Conservation (phyloP, 1,140 invertebrate species). For the Drosophila virilis region DNA sequence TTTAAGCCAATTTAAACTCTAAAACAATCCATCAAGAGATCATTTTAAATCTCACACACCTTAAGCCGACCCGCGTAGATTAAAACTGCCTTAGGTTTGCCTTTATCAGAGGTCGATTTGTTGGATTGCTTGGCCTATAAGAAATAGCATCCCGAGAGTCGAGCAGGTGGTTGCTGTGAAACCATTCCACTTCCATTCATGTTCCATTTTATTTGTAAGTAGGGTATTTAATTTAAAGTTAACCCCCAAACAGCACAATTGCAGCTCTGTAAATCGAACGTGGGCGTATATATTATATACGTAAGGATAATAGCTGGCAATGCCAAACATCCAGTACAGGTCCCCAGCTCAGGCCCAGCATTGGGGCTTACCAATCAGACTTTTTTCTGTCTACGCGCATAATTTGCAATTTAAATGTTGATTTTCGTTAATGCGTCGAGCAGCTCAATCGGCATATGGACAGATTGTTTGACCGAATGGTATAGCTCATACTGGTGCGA, state of each 20-base stretch:
- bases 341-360: not conserved
- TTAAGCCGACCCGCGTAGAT: too few relatives aligned
- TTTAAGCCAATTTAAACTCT: too few relatives aligned
- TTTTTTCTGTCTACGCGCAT: conserved; percentile 59
- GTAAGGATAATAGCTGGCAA: conserved; percentile 6
- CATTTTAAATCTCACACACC: too few relatives aligned
- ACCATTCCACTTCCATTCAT: too few relatives aligned
- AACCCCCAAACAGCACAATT: not conserved
- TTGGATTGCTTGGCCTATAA: too few relatives aligned
- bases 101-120: too few relatives aligned
- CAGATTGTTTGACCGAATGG: conserved; percentile 60
- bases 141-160: too few relatives aligned
- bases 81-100: too few relatives aligned
- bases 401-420: conserved; percentile 80
- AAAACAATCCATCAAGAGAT: too few relatives aligned
- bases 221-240: not conserved
- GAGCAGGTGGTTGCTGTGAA: too few relatives aligned
- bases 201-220: not conserved
- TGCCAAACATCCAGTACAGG: not conserved
- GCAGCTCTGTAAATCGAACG: conserved; percentile 47
- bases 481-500: conserved; percentile 55
- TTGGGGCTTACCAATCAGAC: conserved; percentile 40
- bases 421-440: conserved; percentile 68
- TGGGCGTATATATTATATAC: not conserved
- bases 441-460: conserved; percentile 59